Evolutionary conservation across 1,140 invertebrate species (phyloP).

Genomic region (Kradibia gibbosae): DNA sequence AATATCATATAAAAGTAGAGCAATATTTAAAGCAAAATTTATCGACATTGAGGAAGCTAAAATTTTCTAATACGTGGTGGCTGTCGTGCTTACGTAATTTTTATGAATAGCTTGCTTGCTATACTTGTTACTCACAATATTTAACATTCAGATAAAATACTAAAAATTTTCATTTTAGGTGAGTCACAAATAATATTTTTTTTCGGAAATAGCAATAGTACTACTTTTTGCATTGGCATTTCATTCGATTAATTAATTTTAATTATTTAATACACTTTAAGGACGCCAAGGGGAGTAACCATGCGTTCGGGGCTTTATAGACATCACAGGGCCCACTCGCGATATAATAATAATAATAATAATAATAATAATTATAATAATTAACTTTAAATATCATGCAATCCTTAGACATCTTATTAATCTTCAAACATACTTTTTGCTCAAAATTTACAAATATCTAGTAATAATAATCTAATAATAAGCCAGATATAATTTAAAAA

Average conservation of each 20-base stretch:
- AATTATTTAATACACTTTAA: too few relatives aligned
- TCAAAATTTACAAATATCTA: not conserved
- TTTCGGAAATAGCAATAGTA: not conserved
- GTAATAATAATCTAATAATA: too few relatives aligned
- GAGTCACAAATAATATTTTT: not conserved
- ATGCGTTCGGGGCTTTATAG: too few relatives aligned
- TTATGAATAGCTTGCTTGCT: not conserved
- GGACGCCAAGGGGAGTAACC: too few relatives aligned
- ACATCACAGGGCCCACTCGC: not conserved
- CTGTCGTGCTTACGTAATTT: not conserved
- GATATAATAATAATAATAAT: not conserved
- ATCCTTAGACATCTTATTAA: too few relatives aligned
- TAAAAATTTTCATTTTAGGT: not conserved
- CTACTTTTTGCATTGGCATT: not conserved
- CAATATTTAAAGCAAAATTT: not conserved
- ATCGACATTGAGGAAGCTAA: slow-evolving; percentile 1
- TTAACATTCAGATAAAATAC: not conserved
- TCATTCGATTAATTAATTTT: not conserved
- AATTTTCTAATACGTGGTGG: not conserved
- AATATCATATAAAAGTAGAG: not conserved
- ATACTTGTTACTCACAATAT: not conserved
- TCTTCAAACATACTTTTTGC: not conserved
- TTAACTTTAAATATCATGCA: too few relatives aligned
- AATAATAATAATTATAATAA: too few relatives aligned
- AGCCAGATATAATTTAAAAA: too few relatives aligned